A percentile compares a stretch with the other conserved stretches of the same genome.
These are phyloP conservation scores for Stegostoma tigrinum DNA, from an alignment of 2,113 vertebrate genomes.

Conservation along the genomic window DNA sequence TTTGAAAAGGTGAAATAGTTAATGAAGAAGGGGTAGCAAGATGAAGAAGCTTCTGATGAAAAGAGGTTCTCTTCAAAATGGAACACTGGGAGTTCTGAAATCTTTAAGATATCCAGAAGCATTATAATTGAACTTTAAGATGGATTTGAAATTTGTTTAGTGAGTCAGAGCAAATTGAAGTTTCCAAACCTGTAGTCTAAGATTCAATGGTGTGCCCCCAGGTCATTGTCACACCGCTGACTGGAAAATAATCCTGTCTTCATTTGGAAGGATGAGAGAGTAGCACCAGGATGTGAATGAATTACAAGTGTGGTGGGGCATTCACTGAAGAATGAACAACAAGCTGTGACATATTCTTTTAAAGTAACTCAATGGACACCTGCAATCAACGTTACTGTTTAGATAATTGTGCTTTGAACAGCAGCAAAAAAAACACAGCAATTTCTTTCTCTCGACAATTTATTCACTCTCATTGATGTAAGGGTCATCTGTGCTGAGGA, in stretches of 20 bases:
- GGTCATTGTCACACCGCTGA: background rate
- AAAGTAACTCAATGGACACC: background rate
- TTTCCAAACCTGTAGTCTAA: background rate
- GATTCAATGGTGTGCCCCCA: conserved; percentile 5
- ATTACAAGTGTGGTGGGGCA: background rate
- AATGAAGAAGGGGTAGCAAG: background rate
- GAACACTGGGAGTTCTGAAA: background rate
- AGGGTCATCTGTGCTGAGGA: background rate
- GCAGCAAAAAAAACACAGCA: background rate
- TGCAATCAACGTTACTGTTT: background rate
- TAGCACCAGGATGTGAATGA: background rate
- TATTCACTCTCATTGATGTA: background rate
- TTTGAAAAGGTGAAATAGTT: background rate
- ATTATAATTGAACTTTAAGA: background rate
- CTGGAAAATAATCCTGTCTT: background rate
- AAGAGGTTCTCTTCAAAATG: background rate
- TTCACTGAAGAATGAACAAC: background rate
- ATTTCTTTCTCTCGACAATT: background rate
- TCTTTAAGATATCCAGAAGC: background rate
- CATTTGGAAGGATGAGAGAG: background rate
- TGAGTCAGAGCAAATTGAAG: background rate
- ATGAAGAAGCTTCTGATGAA: background rate
- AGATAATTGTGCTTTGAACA: background rate
- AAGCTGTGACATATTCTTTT: background rate
- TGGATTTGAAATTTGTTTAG: background rate